A percentile compares a stretch with the other conserved stretches of the same genome.
Conservation (phyloP, 2,888 invertebrate species). For the Exephanes ischioxanthus region DNA sequence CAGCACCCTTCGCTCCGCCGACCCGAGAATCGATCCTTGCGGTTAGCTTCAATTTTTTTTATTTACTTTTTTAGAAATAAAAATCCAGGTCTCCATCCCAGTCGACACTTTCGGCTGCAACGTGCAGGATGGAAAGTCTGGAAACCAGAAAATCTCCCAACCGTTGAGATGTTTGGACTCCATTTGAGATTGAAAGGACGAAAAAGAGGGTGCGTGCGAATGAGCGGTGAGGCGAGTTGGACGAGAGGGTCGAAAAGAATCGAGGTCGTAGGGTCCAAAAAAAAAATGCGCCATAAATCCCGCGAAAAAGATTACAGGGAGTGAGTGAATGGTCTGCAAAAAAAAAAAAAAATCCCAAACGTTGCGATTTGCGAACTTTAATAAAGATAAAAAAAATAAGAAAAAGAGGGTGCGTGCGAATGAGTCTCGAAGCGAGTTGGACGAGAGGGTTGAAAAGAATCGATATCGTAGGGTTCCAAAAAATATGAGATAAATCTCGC, state of each 20-base stretch:
- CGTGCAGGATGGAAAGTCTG: neutral
- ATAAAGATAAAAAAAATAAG: neutral
- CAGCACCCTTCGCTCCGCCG: neutral
- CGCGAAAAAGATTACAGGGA: constrained; percentile 37
- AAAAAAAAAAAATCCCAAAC: neutral
- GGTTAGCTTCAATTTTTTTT: neutral
- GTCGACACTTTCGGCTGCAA: neutral
- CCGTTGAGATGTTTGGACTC: neutral
- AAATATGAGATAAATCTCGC: constrained; percentile 42
- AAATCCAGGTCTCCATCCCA: constrained; percentile 17
- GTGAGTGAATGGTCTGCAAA: neutral
- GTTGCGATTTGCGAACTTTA: neutral
- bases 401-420: neutral
- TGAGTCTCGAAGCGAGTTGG: neutral
- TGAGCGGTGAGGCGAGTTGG: neutral
- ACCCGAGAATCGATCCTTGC: constrained; percentile 27
- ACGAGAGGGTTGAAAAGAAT: constrained; percentile 20
- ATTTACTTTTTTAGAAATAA: neutral
- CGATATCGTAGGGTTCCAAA: constrained; percentile 32
- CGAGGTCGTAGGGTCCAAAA: constrained; percentile 33
- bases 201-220: neutral
- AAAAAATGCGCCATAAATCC: constrained; percentile 52
- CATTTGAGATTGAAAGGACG: neutral
- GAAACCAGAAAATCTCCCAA: neutral
- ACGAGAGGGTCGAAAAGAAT: constrained; percentile 19